Conservation (phyloP, 2,888 invertebrate genomes). For the Xylocampa areola region DNA sequence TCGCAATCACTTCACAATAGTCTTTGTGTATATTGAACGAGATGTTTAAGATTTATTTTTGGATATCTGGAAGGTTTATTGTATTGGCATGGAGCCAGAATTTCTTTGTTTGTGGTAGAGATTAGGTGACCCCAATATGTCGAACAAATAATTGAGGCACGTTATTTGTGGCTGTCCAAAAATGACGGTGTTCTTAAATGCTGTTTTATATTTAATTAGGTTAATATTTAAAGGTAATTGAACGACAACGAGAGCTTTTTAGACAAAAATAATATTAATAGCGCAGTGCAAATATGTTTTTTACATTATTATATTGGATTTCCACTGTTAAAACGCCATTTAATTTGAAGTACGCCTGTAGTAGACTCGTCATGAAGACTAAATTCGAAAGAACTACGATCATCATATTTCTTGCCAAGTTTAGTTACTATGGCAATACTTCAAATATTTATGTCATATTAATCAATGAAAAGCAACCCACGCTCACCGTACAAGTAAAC, state of each 20-base stretch:
- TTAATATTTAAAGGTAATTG: neutral
- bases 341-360: too few relatives aligned
- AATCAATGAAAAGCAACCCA: neutral
- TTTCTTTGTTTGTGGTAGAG: conserved; percentile 31
- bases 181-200: too few relatives aligned
- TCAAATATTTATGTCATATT: neutral
- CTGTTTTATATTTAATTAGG: neutral
- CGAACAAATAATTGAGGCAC: neutral
- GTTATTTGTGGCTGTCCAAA: neutral
- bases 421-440: too few relatives aligned
- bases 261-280: neutral
- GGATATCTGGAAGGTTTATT: conserved; percentile 25
- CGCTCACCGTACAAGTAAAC: conserved; percentile 5
- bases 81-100: conserved; percentile 36
- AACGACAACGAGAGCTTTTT: neutral
- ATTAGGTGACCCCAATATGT: conserved; percentile 18
- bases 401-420: too few relatives aligned
- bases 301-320: neutral
- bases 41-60: conserved; percentile 23
- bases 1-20: conserved; percentile 19
- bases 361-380: too few relatives aligned
- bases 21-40: conserved; percentile 31
- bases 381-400: too few relatives aligned
- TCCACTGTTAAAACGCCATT: too few relatives aligned
- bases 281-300: neutral